A percentile compares a stretch with the other conserved stretches of the same genome.
Evolutionary conservation across 2,888 invertebrate species (phyloP).

Genomic region (Myathropa florea): DNA sequence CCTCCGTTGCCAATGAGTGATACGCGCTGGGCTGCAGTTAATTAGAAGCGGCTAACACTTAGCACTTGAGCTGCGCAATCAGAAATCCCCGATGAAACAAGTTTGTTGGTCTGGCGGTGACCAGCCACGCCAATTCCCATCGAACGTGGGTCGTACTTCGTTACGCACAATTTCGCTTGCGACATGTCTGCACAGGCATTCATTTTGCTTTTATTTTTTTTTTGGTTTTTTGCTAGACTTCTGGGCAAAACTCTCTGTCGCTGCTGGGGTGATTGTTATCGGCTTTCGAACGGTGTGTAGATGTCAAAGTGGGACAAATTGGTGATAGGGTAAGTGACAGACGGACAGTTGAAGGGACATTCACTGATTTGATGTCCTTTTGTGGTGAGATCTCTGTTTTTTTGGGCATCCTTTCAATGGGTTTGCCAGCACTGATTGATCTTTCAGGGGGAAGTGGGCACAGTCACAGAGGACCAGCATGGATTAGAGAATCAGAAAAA

Average conservation of each 20-base stretch:
- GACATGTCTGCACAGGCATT: neutral
- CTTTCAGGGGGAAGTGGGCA: too few species aligned
- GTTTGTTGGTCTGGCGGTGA: slow-evolving; percentile 36
- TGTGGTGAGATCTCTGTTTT: neutral
- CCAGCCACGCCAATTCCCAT: slow-evolving; percentile 50
- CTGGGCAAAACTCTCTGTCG: slow-evolving; percentile 22
- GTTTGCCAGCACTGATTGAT: too few species aligned
- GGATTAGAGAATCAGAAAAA: slow-evolving; percentile 25
- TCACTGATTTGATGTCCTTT: slow-evolving; percentile 3
- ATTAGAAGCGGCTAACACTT: slow-evolving; percentile 60
- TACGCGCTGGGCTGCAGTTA: slow-evolving; percentile 46
- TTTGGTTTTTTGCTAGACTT: neutral
- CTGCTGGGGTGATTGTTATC: slow-evolving; percentile 41
- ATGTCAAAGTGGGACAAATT: slow-evolving; percentile 56
- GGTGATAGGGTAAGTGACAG: slow-evolving; percentile 12
- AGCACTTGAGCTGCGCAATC: slow-evolving; percentile 21
- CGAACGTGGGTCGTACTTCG: slow-evolving; percentile 33
- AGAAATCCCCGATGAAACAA: slow-evolving; percentile 37
- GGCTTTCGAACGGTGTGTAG: slow-evolving; percentile 28
- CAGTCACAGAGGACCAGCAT: too few species aligned
- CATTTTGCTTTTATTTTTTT: neutral
- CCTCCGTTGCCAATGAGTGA: slow-evolving; percentile 26
- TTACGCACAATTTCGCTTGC: slow-evolving; percentile 56
- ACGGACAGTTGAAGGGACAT: slow-evolving; percentile 15
- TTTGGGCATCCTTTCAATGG: slow-evolving; percentile 13